These are phyloP conservation scores for Aspidapion aeneum DNA, from an alignment of 2,888 invertebrate species.

Conservation along the genomic window DNA sequence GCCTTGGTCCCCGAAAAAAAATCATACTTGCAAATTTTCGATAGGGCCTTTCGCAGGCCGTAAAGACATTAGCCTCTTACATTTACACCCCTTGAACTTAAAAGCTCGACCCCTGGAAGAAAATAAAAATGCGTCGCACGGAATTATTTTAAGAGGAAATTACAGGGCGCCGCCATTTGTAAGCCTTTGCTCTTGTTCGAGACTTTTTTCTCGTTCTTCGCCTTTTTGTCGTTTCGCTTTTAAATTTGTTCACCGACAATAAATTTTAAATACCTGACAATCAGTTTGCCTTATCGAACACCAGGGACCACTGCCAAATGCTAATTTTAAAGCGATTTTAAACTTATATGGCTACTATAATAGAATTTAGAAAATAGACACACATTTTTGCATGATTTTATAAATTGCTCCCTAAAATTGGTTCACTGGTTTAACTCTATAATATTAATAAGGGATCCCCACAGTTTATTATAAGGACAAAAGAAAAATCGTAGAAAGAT, in stretches of 20 bases:
- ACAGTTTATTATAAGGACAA: too few species aligned
- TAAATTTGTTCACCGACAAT: conserved; percentile 11
- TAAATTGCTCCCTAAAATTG: too few species aligned
- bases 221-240: conserved; percentile 9
- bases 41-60: conserved; percentile 48
- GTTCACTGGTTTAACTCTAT: too few species aligned
- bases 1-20: conserved; percentile 42
- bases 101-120: conserved; percentile 33
- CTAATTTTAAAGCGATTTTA: background rate
- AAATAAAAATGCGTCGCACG: conserved; percentile 42
- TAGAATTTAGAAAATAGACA: too few species aligned
- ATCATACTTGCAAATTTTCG: conserved; percentile 50
- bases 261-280: conserved; percentile 20
- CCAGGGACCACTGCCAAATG: background rate
- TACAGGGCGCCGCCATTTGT: conserved; percentile 45
- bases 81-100: conserved; percentile 41
- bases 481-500: too few species aligned
- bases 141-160: conserved; percentile 48
- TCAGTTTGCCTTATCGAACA: conserved; percentile 9
- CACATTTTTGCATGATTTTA: too few species aligned
- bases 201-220: background rate
- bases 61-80: conserved; percentile 50
- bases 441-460: too few species aligned
- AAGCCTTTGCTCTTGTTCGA: conserved; percentile 36
- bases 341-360: background rate